Evolutionary conservation across 2,113 vertebrate genomes (phyloP).

Genomic region (Callionymus lyra): DNA sequence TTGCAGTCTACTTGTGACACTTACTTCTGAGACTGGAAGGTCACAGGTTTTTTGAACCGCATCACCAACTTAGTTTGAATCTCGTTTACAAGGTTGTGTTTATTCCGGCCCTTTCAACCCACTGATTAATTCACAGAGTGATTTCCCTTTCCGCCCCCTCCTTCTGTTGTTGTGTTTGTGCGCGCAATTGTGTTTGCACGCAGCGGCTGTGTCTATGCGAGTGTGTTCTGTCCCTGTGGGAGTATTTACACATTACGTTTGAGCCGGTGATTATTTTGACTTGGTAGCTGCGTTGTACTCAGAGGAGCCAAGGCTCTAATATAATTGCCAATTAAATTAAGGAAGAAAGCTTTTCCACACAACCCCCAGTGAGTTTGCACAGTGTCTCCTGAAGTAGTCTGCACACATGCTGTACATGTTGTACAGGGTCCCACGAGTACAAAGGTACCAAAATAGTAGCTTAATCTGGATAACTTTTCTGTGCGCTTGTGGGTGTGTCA

Average conservation of each 20-base stretch:
- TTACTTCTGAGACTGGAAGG: slow-evolving; percentile 8
- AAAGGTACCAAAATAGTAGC: slow-evolving; percentile 12
- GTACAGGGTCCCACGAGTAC: slow-evolving; percentile 19
- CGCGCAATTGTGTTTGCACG: slow-evolving; percentile 13
- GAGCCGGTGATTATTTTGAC: slow-evolving; percentile 58
- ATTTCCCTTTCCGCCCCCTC: slow-evolving; percentile 2
- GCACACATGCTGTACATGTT: slow-evolving; percentile 14
- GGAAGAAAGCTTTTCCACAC: slow-evolving; percentile 38
- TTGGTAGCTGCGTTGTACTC: slow-evolving; percentile 41
- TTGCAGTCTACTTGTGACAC: background rate
- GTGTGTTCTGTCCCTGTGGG: slow-evolving; percentile 36
- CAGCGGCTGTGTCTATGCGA: slow-evolving; percentile 4
- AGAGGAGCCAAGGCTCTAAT: slow-evolving; percentile 42
- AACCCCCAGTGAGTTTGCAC: slow-evolving; percentile 38
- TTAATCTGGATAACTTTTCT: slow-evolving; percentile 6
- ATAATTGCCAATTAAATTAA: slow-evolving; percentile 67
- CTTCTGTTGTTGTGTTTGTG: slow-evolving; percentile 5
- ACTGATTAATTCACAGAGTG: slow-evolving; percentile 5
- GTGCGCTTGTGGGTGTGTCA: no score
- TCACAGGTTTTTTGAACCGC: slow-evolving; percentile 15
- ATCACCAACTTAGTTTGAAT: slow-evolving; percentile 10
- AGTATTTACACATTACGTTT: slow-evolving; percentile 55
- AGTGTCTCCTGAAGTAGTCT: slow-evolving; percentile 38
- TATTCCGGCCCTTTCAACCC: no score
- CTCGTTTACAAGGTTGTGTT: no score